These are phyloP conservation scores for Mungos mungo DNA, from an alignment of 2,113 vertebrate genomes.

Conservation along the genomic window DNA sequence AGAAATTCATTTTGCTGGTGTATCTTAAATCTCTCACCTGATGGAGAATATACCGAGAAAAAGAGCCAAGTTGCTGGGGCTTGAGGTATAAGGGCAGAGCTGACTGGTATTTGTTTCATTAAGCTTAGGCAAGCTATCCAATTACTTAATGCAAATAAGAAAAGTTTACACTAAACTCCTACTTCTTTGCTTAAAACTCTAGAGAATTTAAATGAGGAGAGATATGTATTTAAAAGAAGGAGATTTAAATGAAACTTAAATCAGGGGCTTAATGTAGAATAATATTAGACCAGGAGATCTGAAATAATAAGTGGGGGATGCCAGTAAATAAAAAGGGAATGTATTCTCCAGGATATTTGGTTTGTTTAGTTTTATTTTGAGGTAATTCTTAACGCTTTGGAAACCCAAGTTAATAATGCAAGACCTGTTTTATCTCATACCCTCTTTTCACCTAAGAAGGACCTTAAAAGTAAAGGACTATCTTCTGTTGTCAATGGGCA, in stretches of 20 bases:
- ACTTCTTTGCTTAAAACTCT: conserved; percentile 78
- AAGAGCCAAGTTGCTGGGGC: conserved; percentile 61
- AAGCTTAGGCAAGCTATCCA: conserved; percentile 83
- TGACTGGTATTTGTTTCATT: conserved; percentile 85
- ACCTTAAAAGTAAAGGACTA: not conserved
- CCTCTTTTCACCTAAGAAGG: not conserved
- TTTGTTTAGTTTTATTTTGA: conserved; percentile 55
- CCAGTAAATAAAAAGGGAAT: conserved; percentile 60
- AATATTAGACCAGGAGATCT: conserved; percentile 56
- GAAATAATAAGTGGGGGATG: conserved; percentile 64
- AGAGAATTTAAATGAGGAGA: conserved; percentile 81
- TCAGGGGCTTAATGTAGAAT: conserved; percentile 74
- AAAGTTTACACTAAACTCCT: conserved; percentile 83
- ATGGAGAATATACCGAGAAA: conserved; percentile 57
- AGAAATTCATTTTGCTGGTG: conserved; percentile 55
- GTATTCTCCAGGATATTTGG: conserved; percentile 8
- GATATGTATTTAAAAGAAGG: conserved; percentile 64
- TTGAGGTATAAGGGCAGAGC: conserved; percentile 62
- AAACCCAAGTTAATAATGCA: conserved; percentile 33
- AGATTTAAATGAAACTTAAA: conserved; percentile 79
- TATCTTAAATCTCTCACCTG: conserved; percentile 46
- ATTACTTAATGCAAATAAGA: conserved; percentile 86
- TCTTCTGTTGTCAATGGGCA: rapidly evolving
- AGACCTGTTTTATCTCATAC: not conserved
- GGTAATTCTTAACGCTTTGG: conserved; percentile 51